Evolutionary conservation across 2,113 vertebrate species (phyloP), one percentile per base, ranked within the genome.

Genomic region (Sceloporus undulatus): DNA sequence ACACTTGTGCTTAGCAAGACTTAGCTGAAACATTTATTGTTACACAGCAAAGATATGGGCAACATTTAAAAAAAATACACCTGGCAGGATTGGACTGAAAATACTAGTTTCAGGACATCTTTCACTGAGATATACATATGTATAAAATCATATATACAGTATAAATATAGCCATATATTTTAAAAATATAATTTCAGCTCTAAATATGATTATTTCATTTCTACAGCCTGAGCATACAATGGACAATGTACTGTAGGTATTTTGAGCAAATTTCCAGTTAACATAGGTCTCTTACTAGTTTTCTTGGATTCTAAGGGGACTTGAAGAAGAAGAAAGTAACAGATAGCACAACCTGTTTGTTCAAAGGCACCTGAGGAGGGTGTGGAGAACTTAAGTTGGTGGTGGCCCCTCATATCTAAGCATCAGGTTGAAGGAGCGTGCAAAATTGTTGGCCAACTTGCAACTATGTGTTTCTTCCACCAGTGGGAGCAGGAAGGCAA

Each of bases 361-460:
- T 88, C 1, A 25, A 0, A 34, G 27, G 19, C 42, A 34, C 9
- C 0, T 38, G 59, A 62, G 59, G 0, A 8, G 23, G 1, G 52
- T 0, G 2, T 52, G 21, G 25, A 29, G 81, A 1, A 65, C 78
- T 94, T 97, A 99, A 27, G 98, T 99, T 70, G 98, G 98, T 0
- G 98, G 98, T 0, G 98, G 99, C 4, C 97, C 96, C 0, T 98
- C 29, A 0, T 99, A 97, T 90, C 97, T 98, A 40, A 99, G 97
- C 98, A 98, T 98, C 92, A 99, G 84, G 90, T 94, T 97, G 96
- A 99, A 99, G 89, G 98, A 99, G 14, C 97, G 96, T 84, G 98
- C 98, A 0, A 98, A 98, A 95, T 98, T 99, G 97, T 99, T 99
- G 96, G 97, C 94, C 82, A 98, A 95, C 0, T 97, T 93, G 96